Evolutionary conservation across 2,888 invertebrate species (phyloP).

Genomic region (Esperia sulphurella): DNA sequence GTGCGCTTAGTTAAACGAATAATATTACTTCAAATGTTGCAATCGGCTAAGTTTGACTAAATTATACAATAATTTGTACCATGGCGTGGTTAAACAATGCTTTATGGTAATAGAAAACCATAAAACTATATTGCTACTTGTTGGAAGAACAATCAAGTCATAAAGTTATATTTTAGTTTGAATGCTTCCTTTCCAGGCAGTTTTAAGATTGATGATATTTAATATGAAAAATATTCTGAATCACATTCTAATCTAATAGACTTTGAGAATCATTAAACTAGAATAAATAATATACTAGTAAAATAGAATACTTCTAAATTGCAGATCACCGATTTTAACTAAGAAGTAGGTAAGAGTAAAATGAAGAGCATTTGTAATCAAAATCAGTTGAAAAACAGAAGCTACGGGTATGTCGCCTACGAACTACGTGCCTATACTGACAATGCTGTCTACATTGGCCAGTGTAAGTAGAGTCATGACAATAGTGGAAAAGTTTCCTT

Average conservation of each 20-base stretch:
- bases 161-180: conserved; percentile 11
- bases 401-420: conserved; percentile 62
- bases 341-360: conserved; percentile 12
- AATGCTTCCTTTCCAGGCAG: conserved; percentile 7
- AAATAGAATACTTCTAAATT: conserved; percentile 11
- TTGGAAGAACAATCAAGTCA: conserved; percentile 11
- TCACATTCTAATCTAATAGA: conserved; percentile 11
- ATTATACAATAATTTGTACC: conserved; percentile 5
- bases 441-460: conserved; percentile 37
- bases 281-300: no score
- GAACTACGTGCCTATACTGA: conserved; percentile 55
- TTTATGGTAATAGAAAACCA: conserved; percentile 14
- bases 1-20: no score
- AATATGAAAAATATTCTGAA: conserved; percentile 21
- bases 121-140: conserved; percentile 14
- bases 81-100: conserved; percentile 13
- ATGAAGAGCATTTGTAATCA: conserved; percentile 61
- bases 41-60: conserved; percentile 1
- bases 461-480: conserved; percentile 31
- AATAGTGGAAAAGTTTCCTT: background rate
- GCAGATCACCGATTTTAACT: no score
- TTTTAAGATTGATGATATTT: conserved; percentile 15
- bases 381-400: conserved; percentile 64
- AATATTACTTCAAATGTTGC: conserved; percentile 1
- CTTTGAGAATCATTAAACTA: background rate